Conservation (phyloP, 92 coral and sea anemone genomes). For the Parazoanthus swiftii region DNA sequence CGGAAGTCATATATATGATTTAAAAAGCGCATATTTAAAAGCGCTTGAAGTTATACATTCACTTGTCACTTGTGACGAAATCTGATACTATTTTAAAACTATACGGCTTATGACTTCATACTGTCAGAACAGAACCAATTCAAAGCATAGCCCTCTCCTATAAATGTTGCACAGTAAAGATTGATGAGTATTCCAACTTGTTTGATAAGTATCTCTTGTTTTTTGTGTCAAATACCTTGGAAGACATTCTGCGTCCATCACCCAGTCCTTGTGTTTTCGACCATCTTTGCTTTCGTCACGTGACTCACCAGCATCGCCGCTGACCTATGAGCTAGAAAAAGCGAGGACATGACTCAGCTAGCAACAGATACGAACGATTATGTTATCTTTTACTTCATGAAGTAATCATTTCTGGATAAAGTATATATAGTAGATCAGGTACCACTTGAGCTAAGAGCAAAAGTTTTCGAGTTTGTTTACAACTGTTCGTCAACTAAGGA, state of each 20-base stretch:
- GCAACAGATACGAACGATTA: too few species aligned
- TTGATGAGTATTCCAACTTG: not conserved
- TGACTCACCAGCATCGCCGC: not conserved
- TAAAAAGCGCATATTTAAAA: not conserved
- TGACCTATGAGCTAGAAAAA: not conserved
- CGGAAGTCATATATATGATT: not conserved
- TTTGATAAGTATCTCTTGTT: not conserved
- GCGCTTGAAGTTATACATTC: too few species aligned
- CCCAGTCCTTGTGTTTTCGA: not conserved
- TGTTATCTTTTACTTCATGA: too few species aligned
- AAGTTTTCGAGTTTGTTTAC: too few species aligned
- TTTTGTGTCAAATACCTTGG: constrained; percentile 25
- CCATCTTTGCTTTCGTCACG: constrained; percentile 38
- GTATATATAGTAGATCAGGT: not conserved
- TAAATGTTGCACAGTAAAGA: not conserved
- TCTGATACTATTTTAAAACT: not conserved
- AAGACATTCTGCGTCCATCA: not conserved
- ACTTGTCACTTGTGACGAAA: too few species aligned
- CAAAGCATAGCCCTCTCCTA: not conserved
- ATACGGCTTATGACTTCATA: too few species aligned
- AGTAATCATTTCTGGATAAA: too few species aligned
- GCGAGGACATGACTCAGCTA: not conserved
- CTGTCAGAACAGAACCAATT: not conserved
- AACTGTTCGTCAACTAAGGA: too few species aligned
- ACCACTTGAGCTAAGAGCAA: not conserved